Base-by-base conservation (phyloP, 2,797 vertebrate species). In the Halcyon smyrnensis region DNA sequence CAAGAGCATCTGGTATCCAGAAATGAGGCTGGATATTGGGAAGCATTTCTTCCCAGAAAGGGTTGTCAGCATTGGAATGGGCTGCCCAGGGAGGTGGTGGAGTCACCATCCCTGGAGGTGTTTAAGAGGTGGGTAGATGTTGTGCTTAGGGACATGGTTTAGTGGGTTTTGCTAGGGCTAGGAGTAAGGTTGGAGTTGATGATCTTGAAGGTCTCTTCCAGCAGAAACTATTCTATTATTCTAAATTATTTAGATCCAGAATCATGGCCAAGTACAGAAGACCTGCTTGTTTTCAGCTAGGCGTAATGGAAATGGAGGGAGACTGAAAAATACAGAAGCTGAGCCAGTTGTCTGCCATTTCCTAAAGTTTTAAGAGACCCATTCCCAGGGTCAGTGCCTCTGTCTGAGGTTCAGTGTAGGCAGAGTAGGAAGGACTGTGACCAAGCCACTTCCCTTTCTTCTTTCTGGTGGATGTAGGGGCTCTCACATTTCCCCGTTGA, bases 391-490 rank as follows among this genome's bases (percentile, higher is more conserved):
- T 80, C 78, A 46, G 41, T 78, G 78, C 27, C 54, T 68, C 68
- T 87, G 89, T 48, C 91, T 93, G 84, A 86, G 78, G 51, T 75
- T 91, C 80, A 70, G 32, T 15, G 70, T 32, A 77, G 91, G 63
- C 80, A 94, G 90, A 89, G 83, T 64, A 79, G 91, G 93, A 93
- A 90, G 53, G 75, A 73, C 24, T 82, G 83, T 94, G 86, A 93
- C 78, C 75, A 93, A 90, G 60, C 74, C 95, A 95, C 50, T 97
- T 94, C 93, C 93, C 95, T 94, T 96, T 81, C 63, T 94, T 84
- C 77, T 82, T 84, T 84, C 70, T 82, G 85, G 77, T 94, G 93
- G 65, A 90, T 88, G 68, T 67, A 83, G 75, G 79, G 69, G 71
- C 34, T 95, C 96, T 96, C 96, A 65, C 15, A 36, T 96, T 96